A percentile compares a stretch with the other conserved stretches of the same genome.
Conservation (phyloP, 2,113 vertebrate genomes). For the Trachemys scripta region DNA sequence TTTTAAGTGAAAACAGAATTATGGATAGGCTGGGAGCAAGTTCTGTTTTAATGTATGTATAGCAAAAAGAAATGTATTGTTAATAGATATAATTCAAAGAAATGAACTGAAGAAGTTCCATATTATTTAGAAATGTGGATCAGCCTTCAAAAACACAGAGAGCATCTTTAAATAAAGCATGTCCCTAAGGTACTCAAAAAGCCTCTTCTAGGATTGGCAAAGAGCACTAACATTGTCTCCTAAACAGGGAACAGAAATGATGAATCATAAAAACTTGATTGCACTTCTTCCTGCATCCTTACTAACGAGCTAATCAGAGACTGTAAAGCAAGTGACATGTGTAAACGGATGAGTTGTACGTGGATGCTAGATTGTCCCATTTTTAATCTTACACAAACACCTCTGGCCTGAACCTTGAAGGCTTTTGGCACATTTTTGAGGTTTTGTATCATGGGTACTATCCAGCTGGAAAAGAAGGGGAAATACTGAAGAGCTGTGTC, state of each 20-base stretch:
- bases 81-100: constrained; percentile 53
- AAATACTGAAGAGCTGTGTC: constrained; percentile 62
- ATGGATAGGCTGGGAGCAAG: constrained; percentile 44
- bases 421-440: constrained; percentile 72
- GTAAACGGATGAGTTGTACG: constrained; percentile 76
- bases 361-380: constrained; percentile 76
- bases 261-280: constrained; percentile 81
- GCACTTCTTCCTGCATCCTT: constrained; percentile 78
- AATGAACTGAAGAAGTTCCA: constrained; percentile 52
- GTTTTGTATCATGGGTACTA: constrained; percentile 74
- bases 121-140: constrained; percentile 67
- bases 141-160: constrained; percentile 24
- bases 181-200: constrained; percentile 66
- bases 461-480: constrained; percentile 77
- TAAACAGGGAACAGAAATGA: constrained; percentile 77
- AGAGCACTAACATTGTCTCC: constrained; percentile 77
- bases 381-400: constrained; percentile 82
- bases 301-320: constrained; percentile 77
- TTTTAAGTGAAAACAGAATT: constrained; percentile 69
- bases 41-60: constrained; percentile 64
- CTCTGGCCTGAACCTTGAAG: constrained; percentile 76
- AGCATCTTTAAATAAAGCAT: constrained; percentile 75
- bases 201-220: constrained; percentile 73
- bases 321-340: constrained; percentile 55
- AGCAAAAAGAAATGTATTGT: constrained; percentile 65